Percentiles rank a stretch among this genome's conserved stretches.
Evolutionary conservation across 2,113 vertebrate genomes (phyloP).

Genomic region (Apteryx owenii): DNA sequence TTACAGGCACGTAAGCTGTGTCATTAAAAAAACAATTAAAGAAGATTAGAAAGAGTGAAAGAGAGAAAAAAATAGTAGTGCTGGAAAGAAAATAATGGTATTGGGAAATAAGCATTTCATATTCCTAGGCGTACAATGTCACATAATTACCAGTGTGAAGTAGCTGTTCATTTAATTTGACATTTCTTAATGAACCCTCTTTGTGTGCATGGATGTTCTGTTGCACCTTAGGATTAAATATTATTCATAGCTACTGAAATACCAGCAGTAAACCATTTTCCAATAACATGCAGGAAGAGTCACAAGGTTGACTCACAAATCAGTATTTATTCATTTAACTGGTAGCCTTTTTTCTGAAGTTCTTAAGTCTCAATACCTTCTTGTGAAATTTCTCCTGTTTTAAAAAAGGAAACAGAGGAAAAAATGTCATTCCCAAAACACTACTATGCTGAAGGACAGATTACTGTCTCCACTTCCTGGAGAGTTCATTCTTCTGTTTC

Average conservation of each 20-base stretch:
- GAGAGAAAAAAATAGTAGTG: not conserved
- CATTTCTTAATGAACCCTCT: not conserved
- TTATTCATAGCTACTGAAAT: not conserved
- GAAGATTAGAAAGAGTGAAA: not conserved
- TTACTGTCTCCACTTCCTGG: not conserved
- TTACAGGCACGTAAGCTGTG: not conserved
- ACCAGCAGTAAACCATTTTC: not conserved
- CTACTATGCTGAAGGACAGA: not conserved
- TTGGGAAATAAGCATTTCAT: not conserved
- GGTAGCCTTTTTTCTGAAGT: not conserved
- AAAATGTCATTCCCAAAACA: not conserved
- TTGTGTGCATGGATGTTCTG: not conserved
- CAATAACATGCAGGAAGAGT: not conserved
- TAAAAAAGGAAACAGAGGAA: not conserved
- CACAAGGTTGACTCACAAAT: not conserved
- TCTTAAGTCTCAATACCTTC: not conserved
- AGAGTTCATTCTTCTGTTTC: not conserved
- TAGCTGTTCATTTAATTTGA: not conserved
- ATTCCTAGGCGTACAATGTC: not conserved
- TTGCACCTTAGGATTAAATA: not conserved
- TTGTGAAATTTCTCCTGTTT: not conserved
- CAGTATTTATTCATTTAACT: not conserved
- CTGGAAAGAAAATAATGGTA: not conserved
- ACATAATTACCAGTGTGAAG: not conserved
- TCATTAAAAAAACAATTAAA: not conserved